phyloP scores from a whole-genome alignment of 2,113 vertebrate species.

The Athene noctua region DNA sequence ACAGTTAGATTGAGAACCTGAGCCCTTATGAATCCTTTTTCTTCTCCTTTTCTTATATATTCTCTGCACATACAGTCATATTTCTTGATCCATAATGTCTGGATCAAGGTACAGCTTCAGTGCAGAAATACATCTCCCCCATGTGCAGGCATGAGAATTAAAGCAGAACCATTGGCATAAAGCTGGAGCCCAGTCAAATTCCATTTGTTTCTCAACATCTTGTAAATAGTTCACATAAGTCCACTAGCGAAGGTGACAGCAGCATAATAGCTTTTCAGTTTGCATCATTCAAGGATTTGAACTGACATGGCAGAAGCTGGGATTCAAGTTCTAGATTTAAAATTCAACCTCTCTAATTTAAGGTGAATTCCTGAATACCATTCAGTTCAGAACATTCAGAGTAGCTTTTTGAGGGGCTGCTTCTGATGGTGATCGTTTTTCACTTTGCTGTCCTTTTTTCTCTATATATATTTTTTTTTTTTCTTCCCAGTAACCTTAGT shows the following conservation, averaged over 20 bases:
- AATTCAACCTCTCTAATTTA: not conserved
- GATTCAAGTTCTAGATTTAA: not conserved
- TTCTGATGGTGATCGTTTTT: not conserved
- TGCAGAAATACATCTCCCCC: not conserved
- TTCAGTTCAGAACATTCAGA: not conserved
- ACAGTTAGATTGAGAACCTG: not conserved
- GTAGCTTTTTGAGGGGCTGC: not conserved
- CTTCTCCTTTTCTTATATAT: not conserved
- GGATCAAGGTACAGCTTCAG: not conserved
- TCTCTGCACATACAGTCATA: not conserved
- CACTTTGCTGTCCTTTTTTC: not conserved
- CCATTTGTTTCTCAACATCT: not conserved
- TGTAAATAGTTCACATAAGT: not conserved
- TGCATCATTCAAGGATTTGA: not conserved
- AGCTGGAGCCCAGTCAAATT: not conserved
- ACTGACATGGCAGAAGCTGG: not conserved
- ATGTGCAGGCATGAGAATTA: not conserved
- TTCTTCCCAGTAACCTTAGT: not conserved
- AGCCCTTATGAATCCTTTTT: not conserved
- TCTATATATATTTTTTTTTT: too few species aligned
- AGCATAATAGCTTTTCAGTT: constrained; percentile 8
- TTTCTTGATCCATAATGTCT: not conserved
- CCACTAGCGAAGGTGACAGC: not conserved
- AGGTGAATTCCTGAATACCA: not conserved
- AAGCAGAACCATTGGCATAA: not conserved